Base-by-base conservation (phyloP, 2,888 invertebrate species). In the Eupithecia subumbrata region DNA sequence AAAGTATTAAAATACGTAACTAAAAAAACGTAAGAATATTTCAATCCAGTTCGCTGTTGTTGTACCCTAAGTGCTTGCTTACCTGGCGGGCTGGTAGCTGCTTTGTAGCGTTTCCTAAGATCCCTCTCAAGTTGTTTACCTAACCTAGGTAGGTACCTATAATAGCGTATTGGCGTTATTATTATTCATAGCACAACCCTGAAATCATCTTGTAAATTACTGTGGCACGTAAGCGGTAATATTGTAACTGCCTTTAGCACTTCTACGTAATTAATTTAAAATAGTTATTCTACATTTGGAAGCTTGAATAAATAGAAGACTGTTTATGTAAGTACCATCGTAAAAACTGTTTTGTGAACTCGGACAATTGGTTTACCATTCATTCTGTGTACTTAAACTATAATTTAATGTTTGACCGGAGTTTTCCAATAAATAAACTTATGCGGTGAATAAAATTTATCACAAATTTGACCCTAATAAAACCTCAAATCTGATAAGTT, bases 131-230 rank as follows among this genome's bases (percentile, higher is more conserved):
- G 85, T 85, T 85, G 84, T 83, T 40, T 43, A 37, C 22, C 37
- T n/a, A 37, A 18, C 18, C 34, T 34, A 34, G 34, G 34, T 34
- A 34, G 34, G 34, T 30, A 64, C 34, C 30, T 37, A 18, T 34
- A 66, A 66, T 66, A 71, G 69, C 81, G 75, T 82, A 79, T 87
- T 66, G 85, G 87, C 87, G 80, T 85, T 87, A 89, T 90, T 90
- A 89, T 86, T 91, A 92, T 90, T 90, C 89, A 90, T 85, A 84
- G 84, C 88, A 88, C 87, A 88, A 88, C 83, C 79, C 83, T 79
- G 85, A 84, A 87, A 89, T 89, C 87, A 90, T 88, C 87, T 86
- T 79, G 82, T 84, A 84, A 82, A 84, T 84, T 84, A 84, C 82
- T 82, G 84, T 84, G 82, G 74, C 85, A 77, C 48, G 85, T 86